Percentiles rank a stretch among this genome's conserved stretches.
These are phyloP conservation scores for Pempheris klunzingeri DNA, from an alignment of 2,797 vertebrate species.

Conservation along the genomic window DNA sequence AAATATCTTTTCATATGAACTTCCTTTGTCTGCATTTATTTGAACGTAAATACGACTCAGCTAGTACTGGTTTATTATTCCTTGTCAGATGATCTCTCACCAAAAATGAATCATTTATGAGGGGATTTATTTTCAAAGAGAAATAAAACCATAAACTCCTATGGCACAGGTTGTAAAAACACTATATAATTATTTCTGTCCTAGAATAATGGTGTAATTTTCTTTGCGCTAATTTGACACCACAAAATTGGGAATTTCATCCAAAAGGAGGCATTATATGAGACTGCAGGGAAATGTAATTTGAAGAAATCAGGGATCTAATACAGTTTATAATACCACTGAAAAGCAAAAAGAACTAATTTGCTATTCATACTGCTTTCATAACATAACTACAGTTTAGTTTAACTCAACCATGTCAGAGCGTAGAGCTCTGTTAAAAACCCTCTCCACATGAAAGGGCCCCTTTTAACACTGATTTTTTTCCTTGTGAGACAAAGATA, in stretches of 20 bases:
- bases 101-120: conserved; percentile 83
- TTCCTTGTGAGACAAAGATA: conserved; percentile 85
- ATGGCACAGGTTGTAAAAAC: conserved; percentile 78
- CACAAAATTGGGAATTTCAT: conserved; percentile 82
- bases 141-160: conserved; percentile 83
- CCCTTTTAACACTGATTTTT: conserved; percentile 81
- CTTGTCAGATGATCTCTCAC: conserved; percentile 81
- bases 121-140: conserved; percentile 85
- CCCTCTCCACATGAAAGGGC: conserved; percentile 79
- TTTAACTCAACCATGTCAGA: conserved; percentile 84
- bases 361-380: conserved; percentile 85
- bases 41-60: conserved; percentile 83
- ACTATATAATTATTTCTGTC: conserved; percentile 68
- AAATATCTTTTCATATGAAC: conserved; percentile 80
- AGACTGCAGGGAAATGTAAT: conserved; percentile 81
- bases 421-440: conserved; percentile 80
- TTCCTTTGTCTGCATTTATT: conserved; percentile 82
- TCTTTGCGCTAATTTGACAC: conserved; percentile 83
- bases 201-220: conserved; percentile 81
- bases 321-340: conserved; percentile 83
- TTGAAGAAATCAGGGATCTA: conserved; percentile 86
- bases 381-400: conserved; percentile 80
- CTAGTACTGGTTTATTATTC: conserved; percentile 81
- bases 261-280: conserved; percentile 71
- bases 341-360: conserved; percentile 85